A percentile compares a stretch with the other conserved stretches of the same genome.
Conservation (phyloP, 2,888 invertebrate genomes). For the Furcula furcula region DNA sequence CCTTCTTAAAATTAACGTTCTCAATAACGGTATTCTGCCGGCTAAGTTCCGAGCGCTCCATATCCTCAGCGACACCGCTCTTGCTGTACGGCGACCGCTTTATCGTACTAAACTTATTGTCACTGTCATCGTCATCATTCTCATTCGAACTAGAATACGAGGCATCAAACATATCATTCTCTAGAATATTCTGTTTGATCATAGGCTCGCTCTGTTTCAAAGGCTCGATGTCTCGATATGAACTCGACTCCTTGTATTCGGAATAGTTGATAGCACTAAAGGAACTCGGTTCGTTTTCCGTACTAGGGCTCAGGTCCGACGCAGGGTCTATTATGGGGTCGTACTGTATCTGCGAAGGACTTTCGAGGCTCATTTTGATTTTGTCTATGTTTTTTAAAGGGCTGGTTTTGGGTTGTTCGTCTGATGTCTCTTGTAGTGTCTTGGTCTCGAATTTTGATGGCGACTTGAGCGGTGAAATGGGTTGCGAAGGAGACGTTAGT, state of each 20-base stretch:
- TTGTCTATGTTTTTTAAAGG: conserved; percentile 76
- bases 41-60: conserved; percentile 55
- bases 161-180: conserved; percentile 76
- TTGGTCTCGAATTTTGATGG: conserved; percentile 40
- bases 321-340: conserved; percentile 71
- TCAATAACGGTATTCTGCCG: conserved; percentile 77
- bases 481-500: conserved; percentile 29
- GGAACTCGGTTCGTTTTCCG: conserved; percentile 59
- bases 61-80: conserved; percentile 54
- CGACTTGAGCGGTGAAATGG: conserved; percentile 37
- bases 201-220: conserved; percentile 70
- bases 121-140: conserved; percentile 83
- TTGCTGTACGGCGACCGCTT: conserved; percentile 86
- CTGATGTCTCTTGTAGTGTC: conserved; percentile 32
- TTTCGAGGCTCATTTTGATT: conserved; percentile 73
- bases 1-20: conserved; percentile 72
- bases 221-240: conserved; percentile 52
- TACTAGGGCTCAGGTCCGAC: conserved; percentile 66
- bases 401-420: conserved; percentile 56
- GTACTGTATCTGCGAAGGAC: conserved; percentile 75
- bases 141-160: conserved; percentile 78
- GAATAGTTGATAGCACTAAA: conserved; percentile 65
- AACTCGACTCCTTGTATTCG: conserved; percentile 42
- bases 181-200: conserved; percentile 77
- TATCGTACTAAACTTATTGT: conserved; percentile 87